Percentiles rank a stretch among this genome's conserved stretches.
Evolutionary conservation across 2,888 invertebrate species (phyloP).

Genomic region (Acrobasis suavella): DNA sequence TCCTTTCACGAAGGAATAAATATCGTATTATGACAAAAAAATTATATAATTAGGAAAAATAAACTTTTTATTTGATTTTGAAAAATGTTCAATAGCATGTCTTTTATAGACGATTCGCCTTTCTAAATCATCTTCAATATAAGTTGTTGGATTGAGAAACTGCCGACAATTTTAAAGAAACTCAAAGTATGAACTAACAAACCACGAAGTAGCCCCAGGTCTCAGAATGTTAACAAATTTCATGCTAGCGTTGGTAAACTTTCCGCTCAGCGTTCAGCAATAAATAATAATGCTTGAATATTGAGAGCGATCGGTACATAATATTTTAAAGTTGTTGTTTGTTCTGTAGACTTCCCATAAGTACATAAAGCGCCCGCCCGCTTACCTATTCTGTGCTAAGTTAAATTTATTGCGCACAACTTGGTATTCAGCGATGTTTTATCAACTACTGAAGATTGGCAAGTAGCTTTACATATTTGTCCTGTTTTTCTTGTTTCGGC

Average conservation of each 20-base stretch:
- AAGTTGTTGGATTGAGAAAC: background rate
- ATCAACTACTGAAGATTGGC: conserved; percentile 11
- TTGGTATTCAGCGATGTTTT: conserved; percentile 18
- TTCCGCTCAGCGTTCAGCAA: conserved; percentile 55
- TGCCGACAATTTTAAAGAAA: background rate
- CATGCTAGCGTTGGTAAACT: conserved; percentile 56
- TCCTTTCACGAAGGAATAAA: too few relatives aligned
- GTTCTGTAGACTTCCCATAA: conserved; percentile 31
- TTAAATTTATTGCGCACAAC: conserved; percentile 20
- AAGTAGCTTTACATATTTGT: conserved; percentile 16
- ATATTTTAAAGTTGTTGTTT: conserved; percentile 55
- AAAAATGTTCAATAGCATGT: too few relatives aligned
- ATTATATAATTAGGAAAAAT: too few relatives aligned
- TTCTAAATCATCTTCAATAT: too few relatives aligned
- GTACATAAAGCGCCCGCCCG: conserved; percentile 20
- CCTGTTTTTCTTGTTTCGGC: conserved; percentile 7
- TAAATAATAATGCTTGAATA: conserved; percentile 62
- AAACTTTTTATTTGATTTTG: too few relatives aligned
- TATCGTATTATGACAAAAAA: too few relatives aligned
- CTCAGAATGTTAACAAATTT: conserved; percentile 60
- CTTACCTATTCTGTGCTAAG: conserved; percentile 22
- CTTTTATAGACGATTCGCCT: too few relatives aligned
- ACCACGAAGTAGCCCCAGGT: conserved; percentile 35
- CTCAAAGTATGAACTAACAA: background rate
- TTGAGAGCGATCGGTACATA: conserved; percentile 52